phyloP scores from a whole-genome alignment of 2,113 vertebrate species.

The Jaculus jaculus region DNA sequence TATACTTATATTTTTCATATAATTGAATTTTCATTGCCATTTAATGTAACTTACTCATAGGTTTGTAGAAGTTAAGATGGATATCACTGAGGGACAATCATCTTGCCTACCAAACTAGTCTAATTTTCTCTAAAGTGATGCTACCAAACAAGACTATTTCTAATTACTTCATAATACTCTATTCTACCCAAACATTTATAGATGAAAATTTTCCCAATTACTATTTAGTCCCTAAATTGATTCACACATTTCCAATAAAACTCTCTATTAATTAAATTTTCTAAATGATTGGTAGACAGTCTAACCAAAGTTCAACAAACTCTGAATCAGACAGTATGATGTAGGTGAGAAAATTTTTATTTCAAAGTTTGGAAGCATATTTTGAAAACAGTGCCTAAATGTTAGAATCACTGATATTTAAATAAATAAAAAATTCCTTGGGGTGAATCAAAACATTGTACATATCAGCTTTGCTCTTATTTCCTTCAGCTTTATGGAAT shows the following conservation, averaged over 20 bases:
- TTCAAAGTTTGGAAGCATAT: not conserved
- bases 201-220: not conserved
- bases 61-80: not conserved
- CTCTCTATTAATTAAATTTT: not conserved
- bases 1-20: not conserved
- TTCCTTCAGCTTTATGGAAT: not conserved
- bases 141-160: too few species aligned
- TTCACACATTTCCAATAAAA: not conserved
- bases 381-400: not conserved
- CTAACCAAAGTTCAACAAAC: not conserved
- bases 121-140: not conserved
- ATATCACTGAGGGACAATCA: too few species aligned
- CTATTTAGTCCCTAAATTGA: not conserved
- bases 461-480: not conserved
- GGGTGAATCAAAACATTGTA: not conserved
- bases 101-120: not conserved
- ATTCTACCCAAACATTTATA: not conserved
- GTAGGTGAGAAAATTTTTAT: not conserved
- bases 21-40: not conserved
- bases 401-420: not conserved
- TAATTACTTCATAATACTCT: not conserved
- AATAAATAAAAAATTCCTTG: not conserved
- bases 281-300: not conserved
- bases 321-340: not conserved
- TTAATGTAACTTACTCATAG: not conserved